A percentile compares a stretch with the other conserved stretches of the same genome.
phyloP scores from a whole-genome alignment of 2,113 vertebrate species.

The Cololabis saira region DNA sequence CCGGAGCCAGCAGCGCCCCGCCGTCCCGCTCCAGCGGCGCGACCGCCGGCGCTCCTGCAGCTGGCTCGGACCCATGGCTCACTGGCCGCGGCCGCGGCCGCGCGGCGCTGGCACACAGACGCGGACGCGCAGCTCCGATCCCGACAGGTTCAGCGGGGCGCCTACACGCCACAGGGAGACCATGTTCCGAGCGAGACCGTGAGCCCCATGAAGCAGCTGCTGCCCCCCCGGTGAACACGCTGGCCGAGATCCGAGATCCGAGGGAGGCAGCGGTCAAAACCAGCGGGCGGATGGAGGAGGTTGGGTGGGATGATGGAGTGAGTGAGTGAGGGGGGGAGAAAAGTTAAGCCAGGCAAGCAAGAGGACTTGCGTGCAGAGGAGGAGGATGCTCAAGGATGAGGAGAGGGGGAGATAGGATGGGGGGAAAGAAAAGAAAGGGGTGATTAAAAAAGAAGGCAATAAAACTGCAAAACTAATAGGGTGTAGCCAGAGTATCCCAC shows the following conservation, averaged over 20 bases:
- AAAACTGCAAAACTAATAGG: conserved; percentile 41
- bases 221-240: conserved; percentile 25
- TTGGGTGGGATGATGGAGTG: conserved; percentile 59
- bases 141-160: conserved; percentile 67
- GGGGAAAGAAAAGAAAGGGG: conserved; percentile 22
- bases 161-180: conserved; percentile 66
- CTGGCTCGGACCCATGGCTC: conserved; percentile 75
- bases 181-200: conserved; percentile 80
- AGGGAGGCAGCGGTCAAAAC: conserved; percentile 35
- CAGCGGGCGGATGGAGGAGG: conserved; percentile 44
- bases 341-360: conserved; percentile 58
- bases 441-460: neutral
- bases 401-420: conserved; percentile 41
- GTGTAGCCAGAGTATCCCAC: conserved; percentile 58
- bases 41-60: conserved; percentile 69
- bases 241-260: conserved; percentile 66
- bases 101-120: conserved; percentile 59
- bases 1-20: conserved; percentile 80
- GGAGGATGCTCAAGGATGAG: conserved; percentile 60
- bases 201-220: conserved; percentile 80
- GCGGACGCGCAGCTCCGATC: conserved; percentile 72
- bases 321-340: conserved; percentile 49
- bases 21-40: conserved; percentile 75
- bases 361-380: conserved; percentile 41
- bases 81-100: conserved; percentile 74